Percentiles rank a stretch among this genome's conserved stretches.
phyloP scores from a whole-genome alignment of 2,797 vertebrate genomes.

The Esox masquinongy region DNA sequence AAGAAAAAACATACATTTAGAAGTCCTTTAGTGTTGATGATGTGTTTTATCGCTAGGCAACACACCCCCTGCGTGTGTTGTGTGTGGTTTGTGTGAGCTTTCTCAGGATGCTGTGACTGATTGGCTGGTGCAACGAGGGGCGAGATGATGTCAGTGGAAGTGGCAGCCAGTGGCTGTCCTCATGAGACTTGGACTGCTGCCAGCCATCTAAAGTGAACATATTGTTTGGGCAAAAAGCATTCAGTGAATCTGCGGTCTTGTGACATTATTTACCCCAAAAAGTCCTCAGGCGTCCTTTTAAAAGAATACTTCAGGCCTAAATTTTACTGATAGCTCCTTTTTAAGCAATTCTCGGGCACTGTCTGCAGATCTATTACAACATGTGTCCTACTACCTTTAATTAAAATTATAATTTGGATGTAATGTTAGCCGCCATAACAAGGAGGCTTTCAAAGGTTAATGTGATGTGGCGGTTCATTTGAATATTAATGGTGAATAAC shows the following conservation, averaged over 20 bases:
- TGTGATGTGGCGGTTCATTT: not conserved
- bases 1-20: slow-evolving; percentile 43
- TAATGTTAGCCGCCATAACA: not conserved
- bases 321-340: slow-evolving; percentile 2
- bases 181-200: slow-evolving; percentile 14
- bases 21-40: not conserved
- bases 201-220: slow-evolving; percentile 31
- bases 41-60: slow-evolving; percentile 29
- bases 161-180: slow-evolving; percentile 37
- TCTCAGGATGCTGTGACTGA: slow-evolving; percentile 8
- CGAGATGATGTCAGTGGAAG: slow-evolving; percentile 34
- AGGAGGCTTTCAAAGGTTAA: not conserved
- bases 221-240: slow-evolving; percentile 28
- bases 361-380: not conserved
- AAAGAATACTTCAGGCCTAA: not conserved
- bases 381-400: not conserved
- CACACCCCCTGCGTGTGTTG: slow-evolving; percentile 1
- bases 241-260: slow-evolving; percentile 35
- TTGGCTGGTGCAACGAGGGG: not conserved
- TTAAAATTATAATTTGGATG: not conserved
- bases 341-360: not conserved
- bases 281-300: slow-evolving; percentile 23
- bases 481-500: not conserved
- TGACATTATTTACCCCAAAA: slow-evolving; percentile 33
- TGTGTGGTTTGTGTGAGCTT: not conserved